Base-by-base conservation (phyloP, 2,797 vertebrate species). In the Chromobotia macracanthus region DNA sequence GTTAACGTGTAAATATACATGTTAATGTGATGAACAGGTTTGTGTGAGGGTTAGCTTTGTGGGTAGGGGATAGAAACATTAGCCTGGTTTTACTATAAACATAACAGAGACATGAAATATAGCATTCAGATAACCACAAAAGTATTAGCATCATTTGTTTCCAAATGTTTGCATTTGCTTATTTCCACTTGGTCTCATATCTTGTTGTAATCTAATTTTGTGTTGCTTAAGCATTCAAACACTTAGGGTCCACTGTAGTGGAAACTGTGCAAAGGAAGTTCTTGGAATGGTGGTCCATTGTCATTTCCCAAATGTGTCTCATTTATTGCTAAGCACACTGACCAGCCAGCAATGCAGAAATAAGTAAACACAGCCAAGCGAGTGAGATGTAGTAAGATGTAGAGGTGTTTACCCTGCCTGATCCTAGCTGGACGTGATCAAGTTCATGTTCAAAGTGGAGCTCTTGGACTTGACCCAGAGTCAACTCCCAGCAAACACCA, bases 321-420 rank as follows among this genome's bases (percentile, higher is more conserved):
- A 58, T 71, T 75, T 67, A 81, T 58, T 28, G 28, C 58, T 64
- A 65, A 82, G 77, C 55, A 69, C 44, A 28, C 31, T 5, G 53
- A 60, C 12, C 15, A 41, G 46, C 51, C 41, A 64, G 69, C 13
- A 16, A 44, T 21, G 48, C 38, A 63, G 67, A 79, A 79, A 80
- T 44, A 55, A 76, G 41, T 73, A 81, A 77, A 83, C 75, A 67
- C 56, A 76, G 77, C 75, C 28, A 16, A 75, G 55, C 58, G 46
- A 75, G 46, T 18, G 19, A n/a, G 18, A n/a, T n/a, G n/a, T n/a
- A 48, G 61, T 11, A 12, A 23, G 56, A 25, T 58, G 56, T 23
- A 35, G 60, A 63, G 25, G 12, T n/a, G 46, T 75, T 77, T 50
- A 66, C 77, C 80, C 74, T 7, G 35, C 41, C 63, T 82, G 73